These are phyloP conservation scores for Tupaia tana DNA, from an alignment of 2,113 vertebrate genomes.

Conservation along the genomic window DNA sequence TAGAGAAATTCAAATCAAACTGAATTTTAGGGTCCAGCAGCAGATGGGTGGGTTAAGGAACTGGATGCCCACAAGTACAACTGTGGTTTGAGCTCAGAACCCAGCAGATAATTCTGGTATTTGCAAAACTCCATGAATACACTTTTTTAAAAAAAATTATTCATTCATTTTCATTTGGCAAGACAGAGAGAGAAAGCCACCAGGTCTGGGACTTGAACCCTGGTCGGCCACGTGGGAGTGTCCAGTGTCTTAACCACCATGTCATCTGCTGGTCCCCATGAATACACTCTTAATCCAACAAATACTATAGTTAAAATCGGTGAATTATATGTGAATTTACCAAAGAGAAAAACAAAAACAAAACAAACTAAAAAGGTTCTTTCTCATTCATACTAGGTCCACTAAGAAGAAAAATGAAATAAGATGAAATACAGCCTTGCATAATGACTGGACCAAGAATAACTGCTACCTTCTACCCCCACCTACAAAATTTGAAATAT, in stretches of 20 bases:
- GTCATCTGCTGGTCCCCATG: not conserved
- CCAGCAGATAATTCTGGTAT: not conserved
- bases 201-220: too few species aligned
- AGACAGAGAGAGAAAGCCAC: too few species aligned
- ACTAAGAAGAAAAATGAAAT: not conserved
- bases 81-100: too few species aligned
- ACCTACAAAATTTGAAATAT: constrained; percentile 13
- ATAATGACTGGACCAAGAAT: not conserved
- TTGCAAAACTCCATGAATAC: not conserved
- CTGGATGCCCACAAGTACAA: too few species aligned
- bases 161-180: too few species aligned
- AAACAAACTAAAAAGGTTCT: not conserved
- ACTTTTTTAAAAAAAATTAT: not conserved
- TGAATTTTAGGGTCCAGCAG: not conserved
- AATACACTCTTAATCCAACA: not conserved
- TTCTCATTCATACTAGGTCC: not conserved
- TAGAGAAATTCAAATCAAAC: not conserved
- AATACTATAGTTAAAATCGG: not conserved
- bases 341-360: too few species aligned
- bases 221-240: too few species aligned
- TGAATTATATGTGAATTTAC: not conserved
- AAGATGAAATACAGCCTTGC: not conserved
- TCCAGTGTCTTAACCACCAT: too few species aligned
- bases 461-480: not conserved
- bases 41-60: too few species aligned